Evolutionary conservation across 1,140 invertebrate species (phyloP).

Genomic region (Drosophila ohnishii): DNA sequence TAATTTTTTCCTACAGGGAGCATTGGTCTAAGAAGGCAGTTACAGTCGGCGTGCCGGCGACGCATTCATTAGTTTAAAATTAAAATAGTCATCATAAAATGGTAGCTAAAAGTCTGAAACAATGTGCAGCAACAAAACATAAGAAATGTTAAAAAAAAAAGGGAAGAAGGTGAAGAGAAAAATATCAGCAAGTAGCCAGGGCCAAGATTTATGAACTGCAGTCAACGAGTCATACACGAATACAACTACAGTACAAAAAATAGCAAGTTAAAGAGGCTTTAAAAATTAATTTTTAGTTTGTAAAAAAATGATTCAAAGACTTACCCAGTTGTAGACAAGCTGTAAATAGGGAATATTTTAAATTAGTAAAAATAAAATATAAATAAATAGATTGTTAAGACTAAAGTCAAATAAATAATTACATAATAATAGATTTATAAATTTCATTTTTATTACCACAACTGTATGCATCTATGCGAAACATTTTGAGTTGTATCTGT

Average conservation of each 20-base stretch:
- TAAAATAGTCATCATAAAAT: conserved; percentile 80
- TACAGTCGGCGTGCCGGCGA: conserved; percentile 69
- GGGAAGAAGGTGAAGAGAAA: conserved; percentile 4
- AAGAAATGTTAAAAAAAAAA: conserved; percentile 3
- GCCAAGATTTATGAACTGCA: conserved; percentile 78
- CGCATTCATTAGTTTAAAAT: conserved; percentile 80
- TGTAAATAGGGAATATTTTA: background rate
- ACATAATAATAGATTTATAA: background rate
- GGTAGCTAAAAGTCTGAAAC: conserved; percentile 71
- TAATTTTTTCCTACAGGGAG: conserved; percentile 7
- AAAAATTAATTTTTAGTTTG: background rate
- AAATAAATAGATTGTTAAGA: no score
- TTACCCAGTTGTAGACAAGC: background rate
- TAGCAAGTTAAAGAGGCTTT: background rate
- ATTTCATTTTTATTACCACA: background rate
- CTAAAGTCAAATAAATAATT: background rate
- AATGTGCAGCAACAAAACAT: conserved; percentile 51
- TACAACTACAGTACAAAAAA: background rate
- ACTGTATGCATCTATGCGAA: conserved; percentile 22
- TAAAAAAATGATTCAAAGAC: no score
- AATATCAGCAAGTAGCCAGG: conserved; percentile 52
- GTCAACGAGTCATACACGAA: conserved; percentile 23
- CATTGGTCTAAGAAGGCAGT: conserved; percentile 35
- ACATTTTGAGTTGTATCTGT: conserved; percentile 26
- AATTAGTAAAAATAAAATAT: background rate